These are phyloP conservation scores for Cinclus cinclus DNA, from an alignment of 2,113 vertebrate genomes.

Conservation along the genomic window DNA sequence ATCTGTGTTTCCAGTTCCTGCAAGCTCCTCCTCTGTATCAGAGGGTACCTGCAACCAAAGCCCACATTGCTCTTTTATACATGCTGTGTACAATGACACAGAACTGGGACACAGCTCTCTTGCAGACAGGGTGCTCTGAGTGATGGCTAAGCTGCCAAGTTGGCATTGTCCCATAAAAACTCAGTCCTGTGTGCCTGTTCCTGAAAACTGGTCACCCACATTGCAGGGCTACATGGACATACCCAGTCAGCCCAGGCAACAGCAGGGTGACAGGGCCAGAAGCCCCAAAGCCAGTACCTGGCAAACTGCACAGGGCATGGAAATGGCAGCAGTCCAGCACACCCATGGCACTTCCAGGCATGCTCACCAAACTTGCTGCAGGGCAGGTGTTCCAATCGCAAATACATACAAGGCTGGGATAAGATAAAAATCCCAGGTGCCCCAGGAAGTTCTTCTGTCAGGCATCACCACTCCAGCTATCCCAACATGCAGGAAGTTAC, in stretches of 20 bases:
- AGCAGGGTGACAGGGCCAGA: not conserved
- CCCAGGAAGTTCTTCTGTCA: not conserved
- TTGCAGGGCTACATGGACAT: accelerated
- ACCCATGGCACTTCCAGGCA: not conserved
- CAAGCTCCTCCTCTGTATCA: not conserved
- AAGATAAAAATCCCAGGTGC: not conserved
- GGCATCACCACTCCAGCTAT: not conserved
- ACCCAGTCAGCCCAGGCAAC: not conserved
- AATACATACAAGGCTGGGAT: not conserved
- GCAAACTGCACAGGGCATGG: not conserved
- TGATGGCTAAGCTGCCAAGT: not conserved
- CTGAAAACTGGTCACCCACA: not conserved
- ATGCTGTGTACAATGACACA: not conserved
- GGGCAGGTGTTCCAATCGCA: not conserved
- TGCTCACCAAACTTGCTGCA: not conserved
- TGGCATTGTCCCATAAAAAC: not conserved
- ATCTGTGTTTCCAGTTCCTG: not conserved
- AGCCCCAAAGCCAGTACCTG: accelerated
- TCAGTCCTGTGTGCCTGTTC: not conserved
- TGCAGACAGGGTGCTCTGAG: not conserved
- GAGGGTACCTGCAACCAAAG: not conserved
- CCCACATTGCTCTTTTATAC: not conserved
- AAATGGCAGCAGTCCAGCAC: not conserved
- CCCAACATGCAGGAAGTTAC: not conserved
- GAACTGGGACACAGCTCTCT: not conserved